phyloP scores from a whole-genome alignment of 2,888 invertebrate genomes.

The Drosophila suboccidentalis region DNA sequence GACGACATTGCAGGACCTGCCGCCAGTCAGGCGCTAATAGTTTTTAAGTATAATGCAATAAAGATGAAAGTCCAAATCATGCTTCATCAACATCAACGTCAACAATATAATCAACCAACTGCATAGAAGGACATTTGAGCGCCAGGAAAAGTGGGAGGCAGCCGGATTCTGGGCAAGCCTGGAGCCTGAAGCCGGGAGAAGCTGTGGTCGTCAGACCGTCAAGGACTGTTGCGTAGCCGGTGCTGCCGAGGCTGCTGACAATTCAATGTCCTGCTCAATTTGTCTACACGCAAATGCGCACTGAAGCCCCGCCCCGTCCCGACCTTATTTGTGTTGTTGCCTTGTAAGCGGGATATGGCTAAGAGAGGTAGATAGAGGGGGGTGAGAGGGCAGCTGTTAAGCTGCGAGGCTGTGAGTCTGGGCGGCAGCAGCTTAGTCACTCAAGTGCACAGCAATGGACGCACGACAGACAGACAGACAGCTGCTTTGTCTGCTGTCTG shows the following conservation, averaged over 20 bases:
- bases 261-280: constrained; percentile 82
- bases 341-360: constrained; percentile 11
- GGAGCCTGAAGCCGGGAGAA: constrained; percentile 15
- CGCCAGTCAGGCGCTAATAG: constrained; percentile 72
- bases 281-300: constrained; percentile 76
- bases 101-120: constrained; percentile 79
- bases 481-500: constrained; percentile 52
- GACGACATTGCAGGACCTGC: constrained; percentile 23
- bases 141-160: background rate
- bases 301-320: constrained; percentile 19
- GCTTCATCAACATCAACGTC: constrained; percentile 81
- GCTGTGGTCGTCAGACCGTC: constrained; percentile 46
- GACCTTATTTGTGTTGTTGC: constrained; percentile 47
- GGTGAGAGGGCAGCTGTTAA: constrained; percentile 39
- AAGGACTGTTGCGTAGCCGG: constrained; percentile 67
- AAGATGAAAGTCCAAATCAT: constrained; percentile 81
- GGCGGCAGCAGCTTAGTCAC: constrained; percentile 74
- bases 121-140: constrained; percentile 35
- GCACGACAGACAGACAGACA: constrained; percentile 31
- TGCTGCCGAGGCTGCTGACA: constrained; percentile 64
- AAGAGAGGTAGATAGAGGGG: background rate
- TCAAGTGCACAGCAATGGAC: constrained; percentile 74
- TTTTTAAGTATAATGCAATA: constrained; percentile 83
- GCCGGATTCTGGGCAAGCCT: background rate
- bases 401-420: constrained; percentile 47